These are phyloP conservation scores for Chanos chanos DNA, from an alignment of 2,797 vertebrate genomes.

Conservation along the genomic window DNA sequence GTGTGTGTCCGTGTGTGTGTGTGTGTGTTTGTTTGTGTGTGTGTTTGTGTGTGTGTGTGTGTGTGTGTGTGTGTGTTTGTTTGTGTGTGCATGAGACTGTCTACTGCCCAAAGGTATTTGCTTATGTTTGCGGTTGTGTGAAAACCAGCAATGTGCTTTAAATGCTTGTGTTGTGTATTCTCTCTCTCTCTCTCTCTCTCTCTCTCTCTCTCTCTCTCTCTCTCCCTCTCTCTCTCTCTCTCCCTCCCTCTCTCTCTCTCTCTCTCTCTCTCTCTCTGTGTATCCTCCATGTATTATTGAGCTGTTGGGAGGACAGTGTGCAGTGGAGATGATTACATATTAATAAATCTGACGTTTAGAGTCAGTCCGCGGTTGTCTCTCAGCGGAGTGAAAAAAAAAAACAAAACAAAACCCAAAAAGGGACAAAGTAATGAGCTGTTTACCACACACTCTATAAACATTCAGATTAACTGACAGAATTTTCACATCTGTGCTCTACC, in stretches of 20 bases:
- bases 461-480: slow-evolving; percentile 12
- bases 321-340: slow-evolving; percentile 43
- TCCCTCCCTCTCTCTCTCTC: no score
- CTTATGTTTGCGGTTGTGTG: not conserved
- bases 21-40: slow-evolving; percentile 24
- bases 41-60: slow-evolving; percentile 1
- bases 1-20: slow-evolving; percentile 39
- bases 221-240: no score
- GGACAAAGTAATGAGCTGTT: slow-evolving; percentile 12
- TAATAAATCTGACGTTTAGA: slow-evolving; percentile 39
- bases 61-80: no score
- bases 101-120: no score
- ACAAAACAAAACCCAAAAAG: slow-evolving; percentile 22
- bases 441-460: not conserved
- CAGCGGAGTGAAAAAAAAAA: slow-evolving; percentile 5
- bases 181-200: no score
- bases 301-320: slow-evolving; percentile 21
- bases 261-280: no score
- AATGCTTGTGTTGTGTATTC: no score
- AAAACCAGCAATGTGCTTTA: not conserved
- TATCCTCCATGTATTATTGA: slow-evolving; percentile 26
- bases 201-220: no score
- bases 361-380: slow-evolving; percentile 34
- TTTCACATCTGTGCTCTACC: no score
- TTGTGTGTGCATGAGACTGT: not conserved